Evolutionary conservation across 2,113 vertebrate genomes (phyloP), one percentile per base, ranked within the genome.

Genomic region (Tylochromis polylepis): DNA sequence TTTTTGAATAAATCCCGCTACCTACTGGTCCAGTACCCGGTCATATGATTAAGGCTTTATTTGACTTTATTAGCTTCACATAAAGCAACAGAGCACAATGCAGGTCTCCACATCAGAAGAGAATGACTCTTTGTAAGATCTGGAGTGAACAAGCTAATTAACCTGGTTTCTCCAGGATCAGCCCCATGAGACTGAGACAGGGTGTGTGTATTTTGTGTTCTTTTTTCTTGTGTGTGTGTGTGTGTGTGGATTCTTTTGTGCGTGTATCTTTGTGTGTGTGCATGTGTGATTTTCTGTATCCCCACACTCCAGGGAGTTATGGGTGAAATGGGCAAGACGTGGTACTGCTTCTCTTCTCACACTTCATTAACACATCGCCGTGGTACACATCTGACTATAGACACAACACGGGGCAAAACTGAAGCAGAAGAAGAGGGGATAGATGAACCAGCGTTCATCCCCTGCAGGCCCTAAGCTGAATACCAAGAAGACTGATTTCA

Each of bases 141-240:
- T 93, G 94, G 94, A 89, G 91, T 93, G 95, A 96, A 95, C 94
- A 95, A 97, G 94, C 95, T 95, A 96, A 98, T 98, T 98, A 98
- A 97, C 96, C 97, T 96, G 96, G 91, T 96, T 96, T 97, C 94
- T 93, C 92, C 92, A 91, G 94, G 95, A 96, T 95, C 95, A 4
- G 89, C 93, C 96, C 94, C 93, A 95, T 94, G 96, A 96, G 97
- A 97, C 89, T 89, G 53, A 92, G 89, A 95, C 82, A 87, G 90
- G 80, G 94, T 82, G 87, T 79, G 89, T 85, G 81, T 70, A 15
- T 58, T 65, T 56, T 91, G 60, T 34, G 38, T 58, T 77, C 31
- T 51, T 27, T 72, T 81, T 67, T 41, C 36, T 67, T 67, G 59
- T 53, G 14, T 36, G 62, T 84, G 59, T 36, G 46, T 22, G n/a